These are phyloP conservation scores for Hypena proboscidalis DNA, from an alignment of 2,888 invertebrate genomes.

Conservation along the genomic window DNA sequence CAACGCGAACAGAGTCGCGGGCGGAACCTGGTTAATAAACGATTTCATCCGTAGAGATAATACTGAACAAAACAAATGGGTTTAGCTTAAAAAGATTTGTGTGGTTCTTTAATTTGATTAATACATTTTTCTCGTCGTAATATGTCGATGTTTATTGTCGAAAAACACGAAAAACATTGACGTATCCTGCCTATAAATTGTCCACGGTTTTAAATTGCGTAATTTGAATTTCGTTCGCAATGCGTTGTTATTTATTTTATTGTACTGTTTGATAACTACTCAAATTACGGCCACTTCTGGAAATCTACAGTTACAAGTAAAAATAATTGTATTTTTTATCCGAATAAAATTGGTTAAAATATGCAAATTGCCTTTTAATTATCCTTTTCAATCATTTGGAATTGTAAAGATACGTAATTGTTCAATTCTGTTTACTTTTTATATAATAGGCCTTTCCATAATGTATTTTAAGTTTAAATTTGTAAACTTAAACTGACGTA, in stretches of 20 bases:
- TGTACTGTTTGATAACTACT: conserved; percentile 2
- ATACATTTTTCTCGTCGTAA: conserved; percentile 16
- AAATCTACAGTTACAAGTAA: not conserved
- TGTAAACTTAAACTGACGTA: too few species aligned
- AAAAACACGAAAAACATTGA: conserved; percentile 25
- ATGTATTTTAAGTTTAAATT: too few species aligned
- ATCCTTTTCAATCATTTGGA: too few species aligned
- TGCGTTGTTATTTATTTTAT: conserved; percentile 6
- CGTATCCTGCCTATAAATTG: conserved; percentile 27
- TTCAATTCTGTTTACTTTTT: too few species aligned
- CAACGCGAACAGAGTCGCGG: too few species aligned
- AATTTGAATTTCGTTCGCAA: conserved; percentile 8
- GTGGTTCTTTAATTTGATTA: conserved; percentile 20
- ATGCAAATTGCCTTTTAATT: too few species aligned
- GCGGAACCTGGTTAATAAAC: too few species aligned
- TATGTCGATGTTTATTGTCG: conserved; percentile 29
- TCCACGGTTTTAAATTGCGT: conserved; percentile 11
- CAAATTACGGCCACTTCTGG: not conserved
- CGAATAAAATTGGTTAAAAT: too few species aligned
- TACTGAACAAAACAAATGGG: conserved; percentile 3
- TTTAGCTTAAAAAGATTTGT: conserved; percentile 23
- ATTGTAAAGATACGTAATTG: too few species aligned
- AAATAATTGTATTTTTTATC: too few species aligned
- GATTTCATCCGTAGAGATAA: not conserved
- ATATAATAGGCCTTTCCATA: too few species aligned